Conservation (phyloP, 2,888 invertebrate species). For the Cryptocheilus praepositus region DNA sequence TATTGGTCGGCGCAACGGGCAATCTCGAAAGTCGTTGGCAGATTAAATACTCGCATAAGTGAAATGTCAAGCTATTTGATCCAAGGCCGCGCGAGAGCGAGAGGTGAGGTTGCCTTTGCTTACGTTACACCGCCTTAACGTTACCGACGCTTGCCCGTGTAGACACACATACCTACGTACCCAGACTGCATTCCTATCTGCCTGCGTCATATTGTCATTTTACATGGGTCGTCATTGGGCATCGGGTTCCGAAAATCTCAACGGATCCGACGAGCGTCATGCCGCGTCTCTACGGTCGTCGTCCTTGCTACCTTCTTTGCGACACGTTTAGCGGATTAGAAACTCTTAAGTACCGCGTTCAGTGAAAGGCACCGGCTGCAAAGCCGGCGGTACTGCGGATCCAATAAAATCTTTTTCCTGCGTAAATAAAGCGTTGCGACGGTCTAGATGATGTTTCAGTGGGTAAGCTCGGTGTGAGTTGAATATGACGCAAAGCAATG, state of each 20-base stretch:
- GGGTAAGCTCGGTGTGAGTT: no score
- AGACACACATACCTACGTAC: constrained; percentile 21
- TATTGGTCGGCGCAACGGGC: constrained; percentile 1
- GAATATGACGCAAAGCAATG: no score
- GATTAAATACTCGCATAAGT: constrained; percentile 50
- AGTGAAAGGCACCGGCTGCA: constrained; percentile 42
- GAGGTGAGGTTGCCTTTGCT: constrained; percentile 47
- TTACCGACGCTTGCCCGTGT: constrained; percentile 25
- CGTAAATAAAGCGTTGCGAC: constrained; percentile 32
- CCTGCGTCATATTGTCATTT: constrained; percentile 54
- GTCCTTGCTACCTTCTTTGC: no score
- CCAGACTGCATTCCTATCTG: constrained; percentile 60
- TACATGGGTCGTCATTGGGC: constrained; percentile 3
- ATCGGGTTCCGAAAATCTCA: constrained; percentile 24
- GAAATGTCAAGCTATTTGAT: constrained; percentile 67
- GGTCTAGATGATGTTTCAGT: background rate
- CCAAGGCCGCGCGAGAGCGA: constrained; percentile 62
- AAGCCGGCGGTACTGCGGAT: constrained; percentile 16
- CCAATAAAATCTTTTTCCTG: constrained; percentile 37
- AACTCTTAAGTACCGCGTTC: constrained; percentile 24
- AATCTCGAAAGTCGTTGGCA: constrained; percentile 25
- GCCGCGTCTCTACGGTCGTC: background rate
- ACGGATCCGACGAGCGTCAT: background rate
- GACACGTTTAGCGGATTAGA: constrained; percentile 25
- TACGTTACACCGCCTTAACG: constrained; percentile 40